Evolutionary conservation across 2,113 vertebrate genomes (phyloP).

Genomic region (Micromys minutus): DNA sequence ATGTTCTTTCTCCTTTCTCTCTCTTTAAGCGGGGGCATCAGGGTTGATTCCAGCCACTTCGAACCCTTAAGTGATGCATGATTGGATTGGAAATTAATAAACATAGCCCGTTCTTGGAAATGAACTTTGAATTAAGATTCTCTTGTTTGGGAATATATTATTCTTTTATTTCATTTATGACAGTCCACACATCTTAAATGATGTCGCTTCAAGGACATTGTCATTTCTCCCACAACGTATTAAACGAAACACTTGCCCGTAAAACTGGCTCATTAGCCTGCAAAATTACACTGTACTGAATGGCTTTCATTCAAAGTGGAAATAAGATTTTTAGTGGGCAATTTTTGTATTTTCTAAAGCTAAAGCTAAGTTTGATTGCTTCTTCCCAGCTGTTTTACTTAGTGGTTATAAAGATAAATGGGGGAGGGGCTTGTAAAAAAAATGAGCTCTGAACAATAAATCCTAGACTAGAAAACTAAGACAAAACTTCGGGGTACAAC

Average conservation of each 20-base stretch:
- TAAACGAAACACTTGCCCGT: slow-evolving; percentile 78
- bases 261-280: slow-evolving; percentile 82
- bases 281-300: slow-evolving; percentile 79
- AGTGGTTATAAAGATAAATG: slow-evolving; percentile 68
- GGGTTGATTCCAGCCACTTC: slow-evolving; percentile 59
- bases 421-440: background rate
- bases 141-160: slow-evolving; percentile 74
- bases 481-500: slow-evolving; percentile 76
- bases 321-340: slow-evolving; percentile 78
- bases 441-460: slow-evolving; percentile 39
- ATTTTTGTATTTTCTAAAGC: slow-evolving; percentile 75
- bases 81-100: slow-evolving; percentile 80
- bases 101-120: slow-evolving; percentile 72
- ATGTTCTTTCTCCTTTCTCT: background rate
- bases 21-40: slow-evolving; percentile 22
- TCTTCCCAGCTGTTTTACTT: slow-evolving; percentile 76
- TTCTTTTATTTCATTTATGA: slow-evolving; percentile 63
- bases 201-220: slow-evolving; percentile 85
- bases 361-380: slow-evolving; percentile 70
- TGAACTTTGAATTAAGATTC: slow-evolving; percentile 78
- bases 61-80: slow-evolving; percentile 73
- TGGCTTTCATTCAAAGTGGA: slow-evolving; percentile 79
- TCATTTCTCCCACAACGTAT: slow-evolving; percentile 63
- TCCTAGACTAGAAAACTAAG: slow-evolving; percentile 64
- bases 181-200: slow-evolving; percentile 77